Conservation (phyloP, 2,888 invertebrate genomes). For the Hoplodrina ambigua region DNA sequence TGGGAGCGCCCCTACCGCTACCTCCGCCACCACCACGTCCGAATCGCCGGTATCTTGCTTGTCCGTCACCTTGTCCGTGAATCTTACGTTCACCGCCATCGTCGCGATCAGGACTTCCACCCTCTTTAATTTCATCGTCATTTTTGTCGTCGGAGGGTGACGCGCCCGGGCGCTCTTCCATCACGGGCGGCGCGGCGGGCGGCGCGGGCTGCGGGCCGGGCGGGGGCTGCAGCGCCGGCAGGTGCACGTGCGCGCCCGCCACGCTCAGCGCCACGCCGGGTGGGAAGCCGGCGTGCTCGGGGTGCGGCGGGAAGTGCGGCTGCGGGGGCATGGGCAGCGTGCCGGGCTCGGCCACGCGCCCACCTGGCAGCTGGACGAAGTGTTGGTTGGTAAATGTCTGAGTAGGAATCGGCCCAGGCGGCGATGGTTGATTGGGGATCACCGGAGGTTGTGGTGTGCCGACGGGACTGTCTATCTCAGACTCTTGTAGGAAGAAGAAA, state of each 20-base stretch:
- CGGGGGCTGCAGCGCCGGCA: conserved; percentile 60
- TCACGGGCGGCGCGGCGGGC: conserved; percentile 33
- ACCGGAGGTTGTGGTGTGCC: conserved; percentile 87
- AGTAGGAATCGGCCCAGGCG: conserved; percentile 91
- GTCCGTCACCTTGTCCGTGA: conserved; percentile 85
- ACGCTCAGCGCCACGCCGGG: conserved; percentile 78
- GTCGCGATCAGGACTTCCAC: conserved; percentile 81
- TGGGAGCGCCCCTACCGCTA: conserved; percentile 78
- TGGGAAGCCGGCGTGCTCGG: conserved; percentile 70
- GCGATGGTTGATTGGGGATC: conserved; percentile 83
- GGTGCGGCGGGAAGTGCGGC: conserved; percentile 85
- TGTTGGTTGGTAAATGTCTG: conserved; percentile 97
- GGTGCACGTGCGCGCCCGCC: conserved; percentile 73
- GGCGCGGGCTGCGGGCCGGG: conserved; percentile 53
- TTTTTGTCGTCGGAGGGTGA: conserved; percentile 73
- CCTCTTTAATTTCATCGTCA: conserved; percentile 80
- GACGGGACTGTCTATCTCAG: conserved; percentile 95
- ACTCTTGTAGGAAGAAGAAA: conserved; percentile 96
- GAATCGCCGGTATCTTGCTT: conserved; percentile 81
- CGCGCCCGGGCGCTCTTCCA: conserved; percentile 67
- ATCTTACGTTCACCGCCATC: conserved; percentile 78
- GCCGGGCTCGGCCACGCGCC: conserved; percentile 87
- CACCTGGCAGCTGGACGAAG: conserved; percentile 89
- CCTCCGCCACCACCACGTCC: conserved; percentile 76
- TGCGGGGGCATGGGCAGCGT: conserved; percentile 90